These are phyloP conservation scores for Ptychodera flava DNA, from an alignment of 35 echinoderm and acorn worm genomes.

Conservation along the genomic window DNA sequence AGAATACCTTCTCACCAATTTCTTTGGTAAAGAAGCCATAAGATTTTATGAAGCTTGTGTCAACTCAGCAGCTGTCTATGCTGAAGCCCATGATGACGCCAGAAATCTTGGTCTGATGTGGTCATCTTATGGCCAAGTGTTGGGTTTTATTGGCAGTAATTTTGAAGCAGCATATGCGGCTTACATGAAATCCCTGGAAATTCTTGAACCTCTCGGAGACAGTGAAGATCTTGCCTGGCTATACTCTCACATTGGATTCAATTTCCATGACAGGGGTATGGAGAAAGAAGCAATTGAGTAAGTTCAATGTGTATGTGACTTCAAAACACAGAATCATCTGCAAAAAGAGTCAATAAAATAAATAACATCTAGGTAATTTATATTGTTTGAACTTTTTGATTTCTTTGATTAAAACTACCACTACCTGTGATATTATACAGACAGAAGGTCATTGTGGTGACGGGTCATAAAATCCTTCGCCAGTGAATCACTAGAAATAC, in stretches of 20 bases:
- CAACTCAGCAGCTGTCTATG: neutral
- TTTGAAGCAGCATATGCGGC: neutral
- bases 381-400: too few species aligned
- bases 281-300: slow-evolving; percentile 6
- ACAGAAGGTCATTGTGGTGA: too few species aligned
- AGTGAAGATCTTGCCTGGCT: slow-evolving; percentile 28
- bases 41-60: slow-evolving; percentile 20
- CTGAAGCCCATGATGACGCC: neutral
- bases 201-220: slow-evolving; percentile 11
- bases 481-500: too few species aligned
- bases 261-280: neutral
- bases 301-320: too few species aligned
- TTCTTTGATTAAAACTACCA: too few species aligned
- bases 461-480: too few species aligned
- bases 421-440: too few species aligned
- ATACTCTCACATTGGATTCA: slow-evolving; percentile 24
- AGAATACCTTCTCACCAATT: slow-evolving; percentile 29
- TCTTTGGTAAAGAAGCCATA: slow-evolving; percentile 24
- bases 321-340: too few species aligned
- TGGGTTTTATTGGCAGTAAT: slow-evolving; percentile 5
- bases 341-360: too few species aligned
- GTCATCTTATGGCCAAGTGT: slow-evolving; percentile 16
- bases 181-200: slow-evolving; percentile 3
- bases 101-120: slow-evolving; percentile 7
- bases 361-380: too few species aligned